Evolutionary conservation across 2,797 vertebrate species (phyloP).

Genomic region (Ceryle rudis): DNA sequence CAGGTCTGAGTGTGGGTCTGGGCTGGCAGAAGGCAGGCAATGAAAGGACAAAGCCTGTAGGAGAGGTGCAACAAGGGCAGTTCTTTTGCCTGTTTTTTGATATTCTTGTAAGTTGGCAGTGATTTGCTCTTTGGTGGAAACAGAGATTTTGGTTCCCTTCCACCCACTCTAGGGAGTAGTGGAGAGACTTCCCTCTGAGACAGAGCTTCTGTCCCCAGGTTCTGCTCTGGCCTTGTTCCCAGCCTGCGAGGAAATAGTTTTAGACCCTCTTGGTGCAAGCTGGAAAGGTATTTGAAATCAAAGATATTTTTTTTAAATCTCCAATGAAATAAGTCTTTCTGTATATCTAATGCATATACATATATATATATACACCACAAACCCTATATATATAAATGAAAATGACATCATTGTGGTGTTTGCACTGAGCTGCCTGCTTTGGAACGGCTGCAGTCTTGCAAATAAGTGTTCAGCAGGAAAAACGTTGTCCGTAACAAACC

Average conservation of each 20-base stretch:
- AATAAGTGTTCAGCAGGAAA: background rate
- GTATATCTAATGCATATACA: accelerated
- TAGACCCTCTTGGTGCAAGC: background rate
- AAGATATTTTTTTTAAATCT: background rate
- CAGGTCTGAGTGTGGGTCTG: background rate
- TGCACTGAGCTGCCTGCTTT: background rate
- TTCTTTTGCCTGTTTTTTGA: background rate
- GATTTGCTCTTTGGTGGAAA: background rate
- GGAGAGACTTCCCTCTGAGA: background rate
- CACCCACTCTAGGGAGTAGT: background rate
- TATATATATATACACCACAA: background rate
- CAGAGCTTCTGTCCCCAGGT: background rate
- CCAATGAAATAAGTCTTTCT: background rate
- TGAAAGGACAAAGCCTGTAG: background rate
- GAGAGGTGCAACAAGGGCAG: background rate
- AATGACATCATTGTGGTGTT: background rate
- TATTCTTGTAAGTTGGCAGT: background rate
- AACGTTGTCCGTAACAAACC: background rate
- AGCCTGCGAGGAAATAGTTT: background rate
- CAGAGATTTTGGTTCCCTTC: accelerated
- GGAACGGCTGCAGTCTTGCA: background rate
- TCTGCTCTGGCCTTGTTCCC: background rate
- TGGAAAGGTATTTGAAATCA: background rate
- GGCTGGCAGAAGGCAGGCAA: background rate
- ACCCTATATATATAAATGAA: background rate